A percentile compares a stretch with the other conserved stretches of the same genome.
Evolutionary conservation across 2,888 invertebrate genomes (phyloP).

Genomic region (Autographa pulchrina): DNA sequence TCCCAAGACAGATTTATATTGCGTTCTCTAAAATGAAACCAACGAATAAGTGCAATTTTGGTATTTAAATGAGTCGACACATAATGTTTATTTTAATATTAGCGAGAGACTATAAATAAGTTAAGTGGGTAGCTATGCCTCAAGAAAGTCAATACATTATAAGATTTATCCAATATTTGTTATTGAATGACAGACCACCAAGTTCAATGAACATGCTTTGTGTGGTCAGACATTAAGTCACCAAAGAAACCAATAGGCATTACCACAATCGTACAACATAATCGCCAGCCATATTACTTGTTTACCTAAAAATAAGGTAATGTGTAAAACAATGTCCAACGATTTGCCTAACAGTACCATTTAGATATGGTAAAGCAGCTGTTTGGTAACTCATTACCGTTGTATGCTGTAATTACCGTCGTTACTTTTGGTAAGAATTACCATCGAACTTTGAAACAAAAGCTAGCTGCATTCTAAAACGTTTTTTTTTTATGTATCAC

Average conservation of each 20-base stretch:
- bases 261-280: constrained; percentile 14
- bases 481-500: background rate
- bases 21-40: too few species aligned
- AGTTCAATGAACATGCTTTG: constrained; percentile 13
- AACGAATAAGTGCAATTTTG: too few species aligned
- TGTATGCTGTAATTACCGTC: constrained; percentile 33
- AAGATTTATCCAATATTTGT: too few species aligned
- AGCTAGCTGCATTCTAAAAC: background rate
- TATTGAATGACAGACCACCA: background rate
- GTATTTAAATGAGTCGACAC: too few species aligned
- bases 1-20: too few species aligned
- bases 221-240: constrained; percentile 17
- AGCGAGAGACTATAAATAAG: too few species aligned
- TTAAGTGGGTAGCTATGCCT: too few species aligned
- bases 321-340: constrained; percentile 25
- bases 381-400: constrained; percentile 49
- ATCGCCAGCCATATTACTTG: constrained; percentile 38
- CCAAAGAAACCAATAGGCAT: constrained; percentile 32
- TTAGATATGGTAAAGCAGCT: constrained; percentile 38
- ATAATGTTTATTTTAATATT: too few species aligned
- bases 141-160: too few species aligned
- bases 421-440: background rate
- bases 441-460: background rate
- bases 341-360: constrained; percentile 28
- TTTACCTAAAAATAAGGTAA: constrained; percentile 39